Percentiles rank a stretch among this genome's conserved stretches.
These are phyloP conservation scores for Dipodomys stephensi DNA, from an alignment of 2,113 vertebrate species.

Conservation along the genomic window DNA sequence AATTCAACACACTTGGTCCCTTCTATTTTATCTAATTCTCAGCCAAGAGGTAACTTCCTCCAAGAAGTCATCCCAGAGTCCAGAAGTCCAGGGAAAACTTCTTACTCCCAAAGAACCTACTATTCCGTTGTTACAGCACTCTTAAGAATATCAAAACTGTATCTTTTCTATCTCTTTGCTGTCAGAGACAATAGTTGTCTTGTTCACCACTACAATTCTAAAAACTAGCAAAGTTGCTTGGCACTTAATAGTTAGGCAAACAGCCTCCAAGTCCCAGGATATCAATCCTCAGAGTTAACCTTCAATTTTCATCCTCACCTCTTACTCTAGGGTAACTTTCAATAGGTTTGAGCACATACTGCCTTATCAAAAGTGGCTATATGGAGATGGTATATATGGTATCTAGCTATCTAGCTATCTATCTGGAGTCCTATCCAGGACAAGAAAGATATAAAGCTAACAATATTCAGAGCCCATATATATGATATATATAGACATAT, in stretches of 20 bases:
- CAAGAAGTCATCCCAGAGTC: background rate
- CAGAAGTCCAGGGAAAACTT: background rate
- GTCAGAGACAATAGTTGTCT: background rate
- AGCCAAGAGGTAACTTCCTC: conserved; percentile 5
- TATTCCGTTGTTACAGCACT: background rate
- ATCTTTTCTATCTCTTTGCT: conserved; percentile 2
- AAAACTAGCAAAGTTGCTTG: conserved; percentile 14
- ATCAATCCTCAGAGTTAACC: conserved; percentile 20
- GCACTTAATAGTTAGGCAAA: conserved; percentile 45
- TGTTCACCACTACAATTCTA: conserved; percentile 39
- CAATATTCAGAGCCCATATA: too few relatives aligned
- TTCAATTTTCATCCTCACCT: conserved; percentile 25
- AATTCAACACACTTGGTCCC: conserved; percentile 11
- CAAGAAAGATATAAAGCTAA: too few relatives aligned
- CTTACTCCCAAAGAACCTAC: background rate
- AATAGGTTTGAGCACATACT: conserved; percentile 30
- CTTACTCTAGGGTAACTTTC: conserved; percentile 28
- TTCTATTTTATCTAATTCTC: conserved; percentile 38
- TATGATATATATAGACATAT: too few relatives aligned
- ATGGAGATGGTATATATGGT: too few relatives aligned
- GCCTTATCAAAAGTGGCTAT: conserved; percentile 26
- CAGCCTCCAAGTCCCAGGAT: conserved; percentile 8
- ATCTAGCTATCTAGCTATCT: too few relatives aligned
- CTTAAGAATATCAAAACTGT: background rate
- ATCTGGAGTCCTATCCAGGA: too few relatives aligned